phyloP scores from a whole-genome alignment of 2,888 invertebrate genomes.

The Acanthosepion pharaonis region DNA sequence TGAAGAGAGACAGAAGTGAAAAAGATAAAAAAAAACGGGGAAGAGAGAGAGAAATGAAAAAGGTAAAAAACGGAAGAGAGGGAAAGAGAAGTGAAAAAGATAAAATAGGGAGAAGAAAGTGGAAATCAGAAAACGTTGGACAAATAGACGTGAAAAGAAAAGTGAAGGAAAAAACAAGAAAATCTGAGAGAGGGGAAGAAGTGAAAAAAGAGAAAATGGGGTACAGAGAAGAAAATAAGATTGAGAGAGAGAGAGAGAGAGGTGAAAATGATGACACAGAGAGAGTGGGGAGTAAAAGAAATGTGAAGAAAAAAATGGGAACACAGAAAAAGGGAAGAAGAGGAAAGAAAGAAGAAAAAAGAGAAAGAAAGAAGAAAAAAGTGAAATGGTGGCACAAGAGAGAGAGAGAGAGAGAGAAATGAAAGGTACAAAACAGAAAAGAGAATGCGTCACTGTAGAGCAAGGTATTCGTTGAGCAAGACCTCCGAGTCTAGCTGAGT shows the following conservation, averaged over 20 bases:
- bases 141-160: no score
- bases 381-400: not conserved
- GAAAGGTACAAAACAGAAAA: no score
- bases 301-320: not conserved
- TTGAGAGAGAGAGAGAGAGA: no score
- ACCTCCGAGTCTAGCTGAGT: no score
- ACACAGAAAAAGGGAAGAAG: not conserved
- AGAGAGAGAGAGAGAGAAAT: not conserved
- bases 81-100: not conserved
- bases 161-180: no score
- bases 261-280: not conserved
- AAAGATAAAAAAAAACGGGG: no score
- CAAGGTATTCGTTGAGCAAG: no score
- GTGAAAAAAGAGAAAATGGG: not conserved
- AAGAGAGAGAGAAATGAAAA: not conserved
- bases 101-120: not conserved
- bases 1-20: not conserved
- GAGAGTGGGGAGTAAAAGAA: not conserved
- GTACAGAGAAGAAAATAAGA: no score
- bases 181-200: not conserved
- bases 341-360: not conserved
- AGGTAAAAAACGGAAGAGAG: not conserved
- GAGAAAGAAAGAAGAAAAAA: not conserved
- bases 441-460: no score
- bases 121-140: no score